Evolutionary conservation across 1,140 invertebrate genomes (phyloP).

Genomic region (Sinonovacula constricta): DNA sequence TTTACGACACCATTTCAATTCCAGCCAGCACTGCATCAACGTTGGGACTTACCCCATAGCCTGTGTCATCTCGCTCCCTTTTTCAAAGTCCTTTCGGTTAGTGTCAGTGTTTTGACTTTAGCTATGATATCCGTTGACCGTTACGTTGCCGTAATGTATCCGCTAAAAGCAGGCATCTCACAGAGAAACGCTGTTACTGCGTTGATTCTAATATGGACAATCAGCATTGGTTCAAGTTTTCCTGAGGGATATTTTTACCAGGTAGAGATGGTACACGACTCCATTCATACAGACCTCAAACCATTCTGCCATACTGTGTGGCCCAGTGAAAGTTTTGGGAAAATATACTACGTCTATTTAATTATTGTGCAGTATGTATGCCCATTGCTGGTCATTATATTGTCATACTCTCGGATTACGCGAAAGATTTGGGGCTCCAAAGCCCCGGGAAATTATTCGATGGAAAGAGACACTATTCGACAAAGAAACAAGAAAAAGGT

Average conservation of each 20-base stretch:
- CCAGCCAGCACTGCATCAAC: conserved; percentile 88
- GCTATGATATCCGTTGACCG: conserved; percentile 89
- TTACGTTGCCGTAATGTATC: conserved; percentile 88
- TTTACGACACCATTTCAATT: conserved; percentile 85
- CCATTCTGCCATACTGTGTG: conserved; percentile 54
- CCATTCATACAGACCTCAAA: background rate
- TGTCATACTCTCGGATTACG: conserved; percentile 87
- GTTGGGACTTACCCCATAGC: conserved; percentile 90
- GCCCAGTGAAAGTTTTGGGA: conserved; percentile 58
- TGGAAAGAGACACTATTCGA: conserved; percentile 82
- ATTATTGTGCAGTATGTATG: conserved; percentile 86
- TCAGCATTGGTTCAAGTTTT: conserved; percentile 64
- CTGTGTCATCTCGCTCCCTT: conserved; percentile 91
- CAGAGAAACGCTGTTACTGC: conserved; percentile 64
- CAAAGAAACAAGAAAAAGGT: conserved; percentile 91
- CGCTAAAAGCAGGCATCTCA: conserved; percentile 80
- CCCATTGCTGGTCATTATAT: conserved; percentile 87
- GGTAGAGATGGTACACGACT: conserved; percentile 58
- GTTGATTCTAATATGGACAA: conserved; percentile 72
- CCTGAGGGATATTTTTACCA: conserved; percentile 68
- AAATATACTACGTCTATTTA: conserved; percentile 72
- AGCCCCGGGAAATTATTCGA: conserved; percentile 87
- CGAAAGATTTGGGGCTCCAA: conserved; percentile 86
- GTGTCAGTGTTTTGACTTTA: conserved; percentile 89
- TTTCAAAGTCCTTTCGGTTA: conserved; percentile 86